These are phyloP conservation scores for Dendrocincla tyrannina DNA, from an alignment of 2,797 vertebrate species.

Conservation along the genomic window DNA sequence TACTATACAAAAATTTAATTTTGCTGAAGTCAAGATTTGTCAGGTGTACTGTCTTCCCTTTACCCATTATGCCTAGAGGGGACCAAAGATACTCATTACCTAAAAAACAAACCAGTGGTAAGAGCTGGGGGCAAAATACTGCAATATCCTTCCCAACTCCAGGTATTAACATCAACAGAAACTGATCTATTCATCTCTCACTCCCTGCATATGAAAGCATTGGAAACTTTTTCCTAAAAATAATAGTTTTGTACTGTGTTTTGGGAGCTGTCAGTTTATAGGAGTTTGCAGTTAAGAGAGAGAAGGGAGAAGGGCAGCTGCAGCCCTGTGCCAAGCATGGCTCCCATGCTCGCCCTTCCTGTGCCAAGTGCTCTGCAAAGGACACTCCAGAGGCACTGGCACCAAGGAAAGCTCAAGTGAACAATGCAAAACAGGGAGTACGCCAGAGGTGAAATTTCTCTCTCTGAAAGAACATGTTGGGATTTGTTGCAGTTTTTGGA, in stretches of 20 bases:
- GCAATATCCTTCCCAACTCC: background rate
- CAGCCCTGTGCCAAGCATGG: background rate
- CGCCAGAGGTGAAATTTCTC: background rate
- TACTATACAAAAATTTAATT: too few species aligned
- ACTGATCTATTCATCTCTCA: rapidly evolving
- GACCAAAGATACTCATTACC: background rate
- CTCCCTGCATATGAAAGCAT: background rate
- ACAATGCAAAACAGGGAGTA: background rate
- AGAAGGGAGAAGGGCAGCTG: background rate
- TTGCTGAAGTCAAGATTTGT: background rate
- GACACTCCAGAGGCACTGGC: background rate
- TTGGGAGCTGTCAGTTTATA: background rate
- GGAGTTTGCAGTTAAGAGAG: background rate
- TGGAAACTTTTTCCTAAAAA: background rate
- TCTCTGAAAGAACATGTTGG: background rate
- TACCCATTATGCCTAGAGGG: background rate
- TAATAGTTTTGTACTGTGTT: background rate
- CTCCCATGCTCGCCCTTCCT: background rate
- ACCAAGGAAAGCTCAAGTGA: background rate
- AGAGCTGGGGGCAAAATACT: rapidly evolving
- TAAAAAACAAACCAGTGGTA: background rate
- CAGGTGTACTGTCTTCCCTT: background rate
- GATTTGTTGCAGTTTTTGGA: background rate
- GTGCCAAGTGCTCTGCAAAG: background rate
- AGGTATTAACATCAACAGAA: rapidly evolving